Evolutionary conservation across 2,113 vertebrate genomes (phyloP).

Genomic region (Lophura nycthemera): DNA sequence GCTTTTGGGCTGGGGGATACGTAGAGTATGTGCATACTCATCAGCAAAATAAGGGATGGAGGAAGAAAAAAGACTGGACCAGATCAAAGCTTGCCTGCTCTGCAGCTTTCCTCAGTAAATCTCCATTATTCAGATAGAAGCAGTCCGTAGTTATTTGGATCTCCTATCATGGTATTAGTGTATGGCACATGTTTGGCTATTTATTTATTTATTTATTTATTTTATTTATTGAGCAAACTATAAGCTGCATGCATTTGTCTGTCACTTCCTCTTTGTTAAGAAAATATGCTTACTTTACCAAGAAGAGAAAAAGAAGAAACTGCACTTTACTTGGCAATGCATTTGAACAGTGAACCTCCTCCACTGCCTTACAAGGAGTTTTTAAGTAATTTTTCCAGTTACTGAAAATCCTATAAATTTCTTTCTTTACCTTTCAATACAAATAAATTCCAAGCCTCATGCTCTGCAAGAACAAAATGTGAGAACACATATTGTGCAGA

Average conservation of each 20-base stretch:
- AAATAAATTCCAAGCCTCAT: neutral
- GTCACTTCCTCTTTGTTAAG: neutral
- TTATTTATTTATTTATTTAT: neutral
- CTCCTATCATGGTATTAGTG: neutral
- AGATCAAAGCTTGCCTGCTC: neutral
- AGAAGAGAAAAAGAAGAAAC: neutral
- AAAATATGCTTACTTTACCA: neutral
- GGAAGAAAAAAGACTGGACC: neutral
- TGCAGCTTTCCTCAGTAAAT: neutral
- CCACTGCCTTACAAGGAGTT: neutral
- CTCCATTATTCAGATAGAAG: neutral
- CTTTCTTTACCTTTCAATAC: constrained; percentile 12
- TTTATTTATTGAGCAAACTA: neutral
- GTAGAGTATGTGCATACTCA: neutral
- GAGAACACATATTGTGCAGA: constrained; percentile 35
- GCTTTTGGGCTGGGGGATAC: neutral
- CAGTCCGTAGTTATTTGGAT: neutral
- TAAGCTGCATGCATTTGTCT: neutral
- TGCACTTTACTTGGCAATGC: neutral
- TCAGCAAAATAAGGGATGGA: neutral
- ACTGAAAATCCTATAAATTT: neutral
- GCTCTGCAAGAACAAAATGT: constrained; percentile 49
- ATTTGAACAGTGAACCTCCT: neutral
- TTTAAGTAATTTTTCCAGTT: neutral
- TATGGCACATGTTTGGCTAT: neutral